A percentile compares a stretch with the other conserved stretches of the same genome.
Evolutionary conservation across 2,113 vertebrate species (phyloP).

Genomic region (Dryoscopus gambensis): DNA sequence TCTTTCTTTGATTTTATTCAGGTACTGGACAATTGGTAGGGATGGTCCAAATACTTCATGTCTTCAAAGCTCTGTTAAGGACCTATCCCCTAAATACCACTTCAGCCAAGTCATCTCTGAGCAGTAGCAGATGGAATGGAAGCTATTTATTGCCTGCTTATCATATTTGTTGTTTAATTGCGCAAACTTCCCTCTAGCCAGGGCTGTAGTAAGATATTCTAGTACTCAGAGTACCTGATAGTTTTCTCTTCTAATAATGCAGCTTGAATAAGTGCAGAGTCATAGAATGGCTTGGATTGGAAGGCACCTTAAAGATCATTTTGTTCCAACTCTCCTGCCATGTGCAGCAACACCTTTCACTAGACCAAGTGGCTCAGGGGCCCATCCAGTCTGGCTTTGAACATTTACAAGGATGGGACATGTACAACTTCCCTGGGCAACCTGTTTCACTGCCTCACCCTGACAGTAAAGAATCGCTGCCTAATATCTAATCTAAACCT

Average conservation of each 20-base stretch:
- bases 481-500: not conserved
- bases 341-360: rapidly evolving
- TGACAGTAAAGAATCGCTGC: not conserved
- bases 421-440: not conserved
- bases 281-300: not conserved
- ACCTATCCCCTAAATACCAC: not conserved
- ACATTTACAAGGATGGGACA: not conserved
- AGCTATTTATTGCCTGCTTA: not conserved
- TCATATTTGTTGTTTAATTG: not conserved
- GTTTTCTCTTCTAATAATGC: not conserved
- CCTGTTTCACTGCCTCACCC: not conserved
- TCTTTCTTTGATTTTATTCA: not conserved
- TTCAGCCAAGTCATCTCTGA: not conserved
- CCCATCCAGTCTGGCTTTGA: not conserved
- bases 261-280: not conserved
- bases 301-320: not conserved
- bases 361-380: not conserved
- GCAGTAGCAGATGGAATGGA: not conserved
- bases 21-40: not conserved
- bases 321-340: not conserved
- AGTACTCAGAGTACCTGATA: not conserved
- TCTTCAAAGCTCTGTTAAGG: not conserved
- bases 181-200: not conserved
- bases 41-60: not conserved
- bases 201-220: not conserved